Evolutionary conservation across 2,797 vertebrate genomes (phyloP), one percentile per base, ranked within the genome.

Genomic region (Pelobates cultripes): DNA sequence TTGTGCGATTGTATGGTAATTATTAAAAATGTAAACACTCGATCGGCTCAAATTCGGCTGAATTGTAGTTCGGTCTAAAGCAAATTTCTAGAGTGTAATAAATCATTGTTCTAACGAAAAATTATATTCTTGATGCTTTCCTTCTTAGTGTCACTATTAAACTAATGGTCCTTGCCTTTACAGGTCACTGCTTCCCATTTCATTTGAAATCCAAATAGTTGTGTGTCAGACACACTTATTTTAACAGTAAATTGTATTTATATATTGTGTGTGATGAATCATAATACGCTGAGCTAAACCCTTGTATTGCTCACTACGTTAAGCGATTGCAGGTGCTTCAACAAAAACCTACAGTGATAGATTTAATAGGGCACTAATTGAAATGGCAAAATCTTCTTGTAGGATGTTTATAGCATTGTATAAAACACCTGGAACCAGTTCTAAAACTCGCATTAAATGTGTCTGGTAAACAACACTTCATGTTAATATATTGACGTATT

Each of bases 311-410:
- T 51, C 47, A 10, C 47, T 5, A 5, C 10, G 5, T 6, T 10
- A 10, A 51, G 45, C 43, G 68, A 9, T 10, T 64, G 9, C 80
- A 77, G 80, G 80, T 82, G 70, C 80, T 45, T 69, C 69, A 64
- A 28, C 28, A 43, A 82, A 77, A 72, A 47, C 80, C 80, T 8
- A 14, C 75, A 8, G 80, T 82, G 80, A 68, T 75, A 68, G 70
- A 15, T 82, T 68, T 82, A 77, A 82, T 82, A 47, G 75, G 64
- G 73, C 68, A 73, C 75, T 77, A 77, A 77, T 82, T 82, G 75
- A 77, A 77, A 82, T 66, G 72, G 69, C 74, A 57, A 72, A 55
- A 44, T 69, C 75, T 73, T 45, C 75, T 57, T 73, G 69, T 68
- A 60, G 41, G 17, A 68, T 82, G 69, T 73, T 77, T 70, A 77